Percentiles rank a stretch among this genome's conserved stretches.
Evolutionary conservation across 2,113 vertebrate species (phyloP).

Genomic region (Procavia capensis): DNA sequence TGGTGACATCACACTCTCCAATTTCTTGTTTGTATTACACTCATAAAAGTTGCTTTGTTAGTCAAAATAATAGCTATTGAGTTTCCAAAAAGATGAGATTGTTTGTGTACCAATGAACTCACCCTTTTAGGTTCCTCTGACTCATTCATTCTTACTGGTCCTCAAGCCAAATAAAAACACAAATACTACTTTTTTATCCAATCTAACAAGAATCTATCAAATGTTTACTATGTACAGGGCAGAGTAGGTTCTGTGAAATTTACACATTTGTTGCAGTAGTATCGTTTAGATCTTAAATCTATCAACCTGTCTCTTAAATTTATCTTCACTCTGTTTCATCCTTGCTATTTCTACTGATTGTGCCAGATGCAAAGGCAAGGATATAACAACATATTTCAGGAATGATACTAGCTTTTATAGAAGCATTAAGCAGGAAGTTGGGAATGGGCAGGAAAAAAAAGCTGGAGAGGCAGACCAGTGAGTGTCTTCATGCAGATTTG

Average conservation of each 20-base stretch:
- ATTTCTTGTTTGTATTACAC: background rate
- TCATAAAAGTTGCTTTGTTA: background rate
- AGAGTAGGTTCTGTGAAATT: background rate
- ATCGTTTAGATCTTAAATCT: background rate
- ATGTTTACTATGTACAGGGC: background rate
- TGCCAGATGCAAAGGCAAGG: background rate
- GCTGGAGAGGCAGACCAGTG: background rate
- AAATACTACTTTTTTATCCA: slow-evolving; percentile 72
- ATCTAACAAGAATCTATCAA: slow-evolving; percentile 31
- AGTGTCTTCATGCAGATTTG: background rate
- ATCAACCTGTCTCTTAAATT: background rate
- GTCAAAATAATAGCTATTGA: slow-evolving; percentile 65
- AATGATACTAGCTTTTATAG: background rate
- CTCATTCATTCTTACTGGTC: slow-evolving; percentile 56
- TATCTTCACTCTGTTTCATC: background rate
- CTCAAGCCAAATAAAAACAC: slow-evolving; percentile 56
- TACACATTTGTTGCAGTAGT: background rate
- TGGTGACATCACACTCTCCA: slow-evolving; percentile 8
- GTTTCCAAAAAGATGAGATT: slow-evolving; percentile 66
- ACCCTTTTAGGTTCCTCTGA: slow-evolving; percentile 48
- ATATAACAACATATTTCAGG: background rate
- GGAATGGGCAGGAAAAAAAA: background rate
- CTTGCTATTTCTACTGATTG: background rate
- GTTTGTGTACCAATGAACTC: slow-evolving; percentile 68
- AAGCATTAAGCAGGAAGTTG: background rate